Evolutionary conservation across 2,113 vertebrate species (phyloP), one percentile per base, ranked within the genome.

Genomic region (Acrocephalus kingi): DNA sequence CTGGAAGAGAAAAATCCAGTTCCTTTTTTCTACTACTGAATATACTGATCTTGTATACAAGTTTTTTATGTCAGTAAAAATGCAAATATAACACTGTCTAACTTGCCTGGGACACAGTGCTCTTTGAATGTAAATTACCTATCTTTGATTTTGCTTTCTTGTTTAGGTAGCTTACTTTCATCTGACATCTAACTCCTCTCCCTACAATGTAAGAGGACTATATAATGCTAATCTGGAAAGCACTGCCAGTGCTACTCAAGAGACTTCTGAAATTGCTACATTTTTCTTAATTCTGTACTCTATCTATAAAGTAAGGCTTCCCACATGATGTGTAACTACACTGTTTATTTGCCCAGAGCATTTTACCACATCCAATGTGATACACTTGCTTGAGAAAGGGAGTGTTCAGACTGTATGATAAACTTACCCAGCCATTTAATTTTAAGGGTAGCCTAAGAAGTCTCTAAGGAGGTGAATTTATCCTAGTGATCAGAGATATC

Each of bases 101-200:
- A 95, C 93, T 92, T 96, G 86, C 86, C 83, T 90, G 91, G 86
- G 96, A 96, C 94, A 93, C 84, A 74, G 64, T 93, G 80, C 94
- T 94, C 95, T 97, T 92, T 91, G 90, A 95, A 97, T 95, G 93
- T 95, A 95, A 92, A 94, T 93, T 87, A 78, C 69, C 61, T 71
- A 15, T 87, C 94, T 97, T 97, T 97, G 96, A 97, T 97, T 96
- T 96, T 92, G 61, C 84, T 92, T 95, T 95, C 95, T 96, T 96
- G 96, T 97, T 96, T 94, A 92, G 92, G 94, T 84, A 89, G 80
- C 94, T 94, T 80, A 63, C 95, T 96, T 97, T 97, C 89, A 97
- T 97, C 91, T 97, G 96, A 94, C 94, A 95, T 56, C 80, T 59
- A 89, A 39, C 86, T 93, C 52, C 67, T 77, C 72, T 92, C 83